phyloP scores from a whole-genome alignment of 1,140 invertebrate genomes.

The Phymastichus coffea region DNA sequence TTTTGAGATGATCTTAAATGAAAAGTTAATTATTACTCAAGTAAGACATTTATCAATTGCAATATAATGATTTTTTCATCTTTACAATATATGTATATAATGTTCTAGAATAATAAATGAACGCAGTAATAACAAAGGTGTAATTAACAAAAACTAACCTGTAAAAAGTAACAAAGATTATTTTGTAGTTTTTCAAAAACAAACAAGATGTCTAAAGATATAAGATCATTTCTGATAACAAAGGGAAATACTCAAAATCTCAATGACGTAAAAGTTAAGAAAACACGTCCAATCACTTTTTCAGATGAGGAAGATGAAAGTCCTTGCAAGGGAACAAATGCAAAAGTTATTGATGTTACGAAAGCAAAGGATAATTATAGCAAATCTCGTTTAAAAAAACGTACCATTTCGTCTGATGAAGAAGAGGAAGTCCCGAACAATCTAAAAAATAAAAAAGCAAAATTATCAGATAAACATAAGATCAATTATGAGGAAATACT shows the following conservation, averaged over 20 bases:
- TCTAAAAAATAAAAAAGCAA: conserved; percentile 27
- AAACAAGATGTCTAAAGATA: conserved; percentile 33
- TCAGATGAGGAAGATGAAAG: conserved; percentile 39
- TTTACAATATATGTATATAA: too few relatives aligned
- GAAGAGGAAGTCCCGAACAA: conserved; percentile 35
- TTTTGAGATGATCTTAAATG: too few relatives aligned
- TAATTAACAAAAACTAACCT: too few relatives aligned
- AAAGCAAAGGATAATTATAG: not conserved
- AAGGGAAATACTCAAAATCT: not conserved
- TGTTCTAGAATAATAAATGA: too few relatives aligned
- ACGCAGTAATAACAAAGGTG: too few relatives aligned
- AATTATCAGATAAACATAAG: conserved; percentile 26
- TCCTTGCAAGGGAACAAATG: conserved; percentile 3
- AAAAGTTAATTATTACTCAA: too few relatives aligned
- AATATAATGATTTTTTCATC: too few relatives aligned
- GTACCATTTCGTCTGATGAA: conserved; percentile 38
- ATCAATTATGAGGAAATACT: conserved; percentile 17
- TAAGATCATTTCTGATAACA: conserved; percentile 37
- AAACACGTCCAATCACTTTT: too few relatives aligned
- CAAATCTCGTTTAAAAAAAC: conserved; percentile 32
- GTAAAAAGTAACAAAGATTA: too few relatives aligned
- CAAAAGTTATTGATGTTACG: conserved; percentile 27
- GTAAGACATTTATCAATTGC: too few relatives aligned
- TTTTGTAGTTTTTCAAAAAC: too few relatives aligned
- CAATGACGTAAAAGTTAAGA: too few relatives aligned